Percentiles rank a stretch among this genome's conserved stretches.
phyloP scores from a whole-genome alignment of 2,888 invertebrate genomes.

The Spodoptera picta region DNA sequence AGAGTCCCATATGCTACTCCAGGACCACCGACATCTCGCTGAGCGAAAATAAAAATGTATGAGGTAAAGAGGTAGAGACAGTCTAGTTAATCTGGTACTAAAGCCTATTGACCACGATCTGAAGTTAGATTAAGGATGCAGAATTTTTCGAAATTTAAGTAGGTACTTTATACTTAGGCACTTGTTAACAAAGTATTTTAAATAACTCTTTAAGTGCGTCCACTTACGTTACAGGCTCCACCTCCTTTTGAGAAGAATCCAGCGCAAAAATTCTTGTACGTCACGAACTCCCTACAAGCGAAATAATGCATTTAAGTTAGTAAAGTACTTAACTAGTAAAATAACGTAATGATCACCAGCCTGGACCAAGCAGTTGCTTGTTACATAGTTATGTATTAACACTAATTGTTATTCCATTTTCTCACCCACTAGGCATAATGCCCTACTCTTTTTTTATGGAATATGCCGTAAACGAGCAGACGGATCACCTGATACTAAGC shows the following conservation, averaged over 20 bases:
- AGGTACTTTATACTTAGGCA: too few relatives aligned
- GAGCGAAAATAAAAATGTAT: not conserved
- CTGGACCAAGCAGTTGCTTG: too few relatives aligned
- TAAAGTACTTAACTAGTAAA: not conserved
- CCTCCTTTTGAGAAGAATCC: conserved; percentile 77
- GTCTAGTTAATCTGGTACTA: too few relatives aligned
- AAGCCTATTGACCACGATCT: not conserved
- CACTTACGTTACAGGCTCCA: conserved; percentile 79
- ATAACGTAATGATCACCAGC: not conserved
- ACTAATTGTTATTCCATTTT: too few relatives aligned
- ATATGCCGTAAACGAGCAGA: too few relatives aligned
- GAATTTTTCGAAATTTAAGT: too few relatives aligned
- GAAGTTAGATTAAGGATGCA: not conserved
- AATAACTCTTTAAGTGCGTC: not conserved
- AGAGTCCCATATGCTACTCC: conserved; percentile 69
- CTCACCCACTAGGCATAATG: too few relatives aligned
- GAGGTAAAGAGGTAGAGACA: too few relatives aligned
- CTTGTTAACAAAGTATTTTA: too few relatives aligned
- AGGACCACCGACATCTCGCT: conserved; percentile 81
- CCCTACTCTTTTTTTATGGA: too few relatives aligned
- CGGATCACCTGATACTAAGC: too few relatives aligned
- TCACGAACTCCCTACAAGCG: conserved; percentile 74
- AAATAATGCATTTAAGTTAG: not conserved
- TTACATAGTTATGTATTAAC: too few relatives aligned
- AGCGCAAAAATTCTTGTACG: conserved; percentile 74